Base-by-base conservation (phyloP, 2,113 vertebrate genomes). In the Podilymbus podiceps region DNA sequence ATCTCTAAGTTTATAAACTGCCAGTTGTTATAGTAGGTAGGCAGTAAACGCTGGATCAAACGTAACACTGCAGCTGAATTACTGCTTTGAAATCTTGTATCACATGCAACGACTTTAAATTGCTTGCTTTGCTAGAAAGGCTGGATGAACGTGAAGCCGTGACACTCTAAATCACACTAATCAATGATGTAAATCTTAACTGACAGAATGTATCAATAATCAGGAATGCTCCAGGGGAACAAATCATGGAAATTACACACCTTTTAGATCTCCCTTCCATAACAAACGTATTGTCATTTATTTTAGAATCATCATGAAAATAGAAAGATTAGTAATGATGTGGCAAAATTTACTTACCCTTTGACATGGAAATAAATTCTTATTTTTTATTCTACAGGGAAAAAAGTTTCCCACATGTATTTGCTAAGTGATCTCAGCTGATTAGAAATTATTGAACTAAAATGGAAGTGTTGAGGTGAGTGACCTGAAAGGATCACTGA, bases 151-250 rank as follows among this genome's bases (percentile, higher is more conserved):
- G 87, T 3, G 4, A 95, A 93, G 71, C 59, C 7, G 17, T 33
- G 64, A 73, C 49, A 78, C 79, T 64, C 91, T 96, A 96, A 94
- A 96, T 97, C 93, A 92, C 67, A 31, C 64, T 77, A 89, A 97
- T 97, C 92, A 93, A 96, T 96, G 95, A 93, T 89, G 82, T 88
- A 95, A 93, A 94, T 94, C 89, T 96, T 73, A 86, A 66, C 76
- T 93, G 87, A 83, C 85, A 75, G 79, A 90, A 91, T 12, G 12
- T 93, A 89, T 97, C 95, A 94, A 95, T 96, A 95, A 94, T 50
- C 71, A 89, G 38, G 58, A 92, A 91, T 27, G 69, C 74, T 96
- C 50, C 31, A 58, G 49, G 66, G 64, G 47, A 91, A 92, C 35
- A 88, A 85, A 79, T 42, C 58, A 73, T 69, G 40, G 47, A 27